These are phyloP conservation scores for Glaucopsyche alexis DNA, from an alignment of 2,888 invertebrate genomes.

Conservation along the genomic window DNA sequence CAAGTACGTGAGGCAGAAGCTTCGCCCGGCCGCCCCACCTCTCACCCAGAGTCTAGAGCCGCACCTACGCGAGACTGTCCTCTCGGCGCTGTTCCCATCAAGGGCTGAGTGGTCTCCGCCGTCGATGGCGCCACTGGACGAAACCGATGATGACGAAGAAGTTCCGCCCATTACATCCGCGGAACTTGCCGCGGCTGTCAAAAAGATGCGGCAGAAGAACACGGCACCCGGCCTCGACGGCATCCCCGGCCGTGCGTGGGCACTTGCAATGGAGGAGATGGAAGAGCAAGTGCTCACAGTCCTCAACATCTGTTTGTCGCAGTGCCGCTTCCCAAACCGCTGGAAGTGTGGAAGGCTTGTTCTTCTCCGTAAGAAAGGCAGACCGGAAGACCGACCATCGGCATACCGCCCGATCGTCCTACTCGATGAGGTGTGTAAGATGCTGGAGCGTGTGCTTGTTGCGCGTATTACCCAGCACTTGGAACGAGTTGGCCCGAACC, in stretches of 20 bases:
- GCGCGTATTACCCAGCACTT: background rate
- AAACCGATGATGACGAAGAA: background rate
- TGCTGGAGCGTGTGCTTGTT: conserved; percentile 4
- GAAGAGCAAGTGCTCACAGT: conserved; percentile 4
- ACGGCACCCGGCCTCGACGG: conserved; percentile 32
- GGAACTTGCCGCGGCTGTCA: background rate
- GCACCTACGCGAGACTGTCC: background rate
- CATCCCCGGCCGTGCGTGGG: background rate
- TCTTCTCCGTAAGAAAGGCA: background rate
- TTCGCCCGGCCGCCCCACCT: conserved; percentile 28
- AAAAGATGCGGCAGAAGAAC: background rate
- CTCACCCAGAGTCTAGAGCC: conserved; percentile 28
- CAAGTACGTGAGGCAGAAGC: conserved; percentile 18
- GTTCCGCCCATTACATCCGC: background rate
- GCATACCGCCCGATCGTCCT: background rate
- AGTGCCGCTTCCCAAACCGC: background rate
- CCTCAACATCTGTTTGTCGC: background rate
- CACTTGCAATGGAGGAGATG: conserved; percentile 4
- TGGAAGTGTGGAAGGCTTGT: conserved; percentile 23
- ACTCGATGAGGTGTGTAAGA: background rate
- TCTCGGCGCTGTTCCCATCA: conserved; percentile 15
- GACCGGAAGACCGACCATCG: background rate
- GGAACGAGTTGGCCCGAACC: background rate
- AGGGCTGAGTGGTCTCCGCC: background rate
- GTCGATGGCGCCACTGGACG: background rate